These are phyloP conservation scores for Aelia acuminata DNA, from an alignment of 2,888 invertebrate species.

Conservation along the genomic window DNA sequence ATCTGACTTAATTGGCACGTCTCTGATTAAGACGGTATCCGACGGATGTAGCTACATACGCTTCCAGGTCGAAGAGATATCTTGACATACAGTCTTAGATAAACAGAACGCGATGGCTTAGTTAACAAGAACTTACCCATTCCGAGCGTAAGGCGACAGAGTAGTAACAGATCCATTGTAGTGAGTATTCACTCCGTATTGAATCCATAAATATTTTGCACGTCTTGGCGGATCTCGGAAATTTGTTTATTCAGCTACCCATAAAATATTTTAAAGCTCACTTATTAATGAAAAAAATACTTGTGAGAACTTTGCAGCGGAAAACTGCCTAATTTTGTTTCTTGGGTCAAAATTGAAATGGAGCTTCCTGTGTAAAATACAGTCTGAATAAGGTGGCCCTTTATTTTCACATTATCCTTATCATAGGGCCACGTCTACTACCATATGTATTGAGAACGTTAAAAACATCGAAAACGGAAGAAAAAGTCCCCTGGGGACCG, in stretches of 20 bases:
- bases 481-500: too few relatives aligned
- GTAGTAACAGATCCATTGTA: not conserved
- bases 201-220: not conserved
- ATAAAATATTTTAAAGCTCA: not conserved
- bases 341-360: too few relatives aligned
- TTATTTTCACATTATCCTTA: too few relatives aligned
- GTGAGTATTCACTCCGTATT: not conserved
- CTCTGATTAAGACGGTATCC: constrained; percentile 17
- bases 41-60: constrained; percentile 4
- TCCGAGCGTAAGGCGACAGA: too few relatives aligned
- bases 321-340: too few relatives aligned
- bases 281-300: too few relatives aligned
- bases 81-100: not conserved
- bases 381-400: too few relatives aligned
- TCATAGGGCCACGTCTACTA: too few relatives aligned
- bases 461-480: too few relatives aligned
- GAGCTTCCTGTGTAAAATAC: too few relatives aligned
- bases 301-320: too few relatives aligned
- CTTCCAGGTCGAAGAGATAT: not conserved
- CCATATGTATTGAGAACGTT: too few relatives aligned
- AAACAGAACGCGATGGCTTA: constrained; percentile 13
- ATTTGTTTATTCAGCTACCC: not conserved
- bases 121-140: not conserved
- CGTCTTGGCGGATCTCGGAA: not conserved
- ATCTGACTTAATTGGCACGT: not conserved